Conservation (phyloP, 64 coral and sea anemone species). For the Montipora foliosa region DNA sequence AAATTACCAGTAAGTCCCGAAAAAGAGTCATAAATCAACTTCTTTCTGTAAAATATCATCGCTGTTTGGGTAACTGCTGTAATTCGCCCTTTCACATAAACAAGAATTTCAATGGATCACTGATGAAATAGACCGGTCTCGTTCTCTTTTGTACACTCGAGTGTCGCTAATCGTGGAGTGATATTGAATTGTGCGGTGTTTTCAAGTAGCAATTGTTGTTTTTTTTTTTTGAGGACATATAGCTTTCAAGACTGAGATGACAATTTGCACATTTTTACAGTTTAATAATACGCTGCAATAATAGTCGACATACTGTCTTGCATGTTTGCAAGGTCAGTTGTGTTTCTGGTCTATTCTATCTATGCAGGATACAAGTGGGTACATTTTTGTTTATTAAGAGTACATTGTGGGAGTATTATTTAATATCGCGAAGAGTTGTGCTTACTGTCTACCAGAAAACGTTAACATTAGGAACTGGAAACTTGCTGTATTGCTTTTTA, state of each 20-base stretch:
- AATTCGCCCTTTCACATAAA: neutral
- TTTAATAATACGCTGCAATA: conserved; percentile 14
- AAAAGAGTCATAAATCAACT: conserved; percentile 4
- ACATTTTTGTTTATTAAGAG: neutral
- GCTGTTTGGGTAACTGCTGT: neutral
- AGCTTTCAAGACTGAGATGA: conserved; percentile 37
- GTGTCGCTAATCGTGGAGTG: conserved; percentile 10
- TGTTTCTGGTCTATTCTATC: neutral
- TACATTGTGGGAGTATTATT: neutral
- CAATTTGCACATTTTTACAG: conserved; percentile 30
- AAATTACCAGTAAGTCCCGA: conserved; percentile 52
- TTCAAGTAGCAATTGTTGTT: conserved; percentile 19
- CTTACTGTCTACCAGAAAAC: no score
- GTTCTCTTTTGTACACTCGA: conserved; percentile 9
- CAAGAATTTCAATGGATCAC: neutral
- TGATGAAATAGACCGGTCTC: conserved; percentile 2
- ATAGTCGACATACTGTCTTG: conserved; percentile 2
- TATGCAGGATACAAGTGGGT: neutral
- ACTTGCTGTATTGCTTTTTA: neutral
- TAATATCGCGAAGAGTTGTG: no score
- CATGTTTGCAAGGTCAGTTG: conserved; percentile 29
- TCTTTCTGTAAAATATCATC: conserved; percentile 42
- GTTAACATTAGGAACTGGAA: neutral
- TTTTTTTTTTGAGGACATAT: conserved; percentile 21
- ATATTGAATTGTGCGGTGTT: conserved; percentile 13